These are phyloP conservation scores for Xestia c-nigrum DNA, from an alignment of 2,888 invertebrate species.

Conservation along the genomic window DNA sequence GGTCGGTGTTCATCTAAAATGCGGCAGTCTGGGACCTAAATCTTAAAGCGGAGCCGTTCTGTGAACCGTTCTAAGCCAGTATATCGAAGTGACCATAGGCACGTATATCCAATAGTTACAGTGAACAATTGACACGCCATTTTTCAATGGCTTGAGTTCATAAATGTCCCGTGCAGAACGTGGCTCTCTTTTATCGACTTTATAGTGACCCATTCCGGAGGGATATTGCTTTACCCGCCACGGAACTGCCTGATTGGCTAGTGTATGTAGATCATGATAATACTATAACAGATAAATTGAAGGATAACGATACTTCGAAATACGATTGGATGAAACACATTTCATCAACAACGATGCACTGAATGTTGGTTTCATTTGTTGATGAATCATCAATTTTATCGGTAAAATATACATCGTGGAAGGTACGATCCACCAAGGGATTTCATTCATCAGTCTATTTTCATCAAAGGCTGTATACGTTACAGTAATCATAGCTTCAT, in stretches of 20 bases:
- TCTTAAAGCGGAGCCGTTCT: constrained; percentile 27
- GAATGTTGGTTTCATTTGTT: background rate
- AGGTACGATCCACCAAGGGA: background rate
- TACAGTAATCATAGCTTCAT: background rate
- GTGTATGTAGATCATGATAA: constrained; percentile 21
- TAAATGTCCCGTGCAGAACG: constrained; percentile 54
- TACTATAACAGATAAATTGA: constrained; percentile 26
- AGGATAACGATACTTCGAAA: constrained; percentile 5
- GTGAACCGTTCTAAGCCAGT: constrained; percentile 6
- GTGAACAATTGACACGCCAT: constrained; percentile 57
- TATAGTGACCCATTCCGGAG: constrained; percentile 45
- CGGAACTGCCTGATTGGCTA: constrained; percentile 32
- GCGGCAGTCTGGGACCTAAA: background rate
- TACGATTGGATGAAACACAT: constrained; percentile 17
- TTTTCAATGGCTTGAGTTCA: constrained; percentile 60
- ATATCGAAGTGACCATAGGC: constrained; percentile 35
- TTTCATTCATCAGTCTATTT: constrained; percentile 2
- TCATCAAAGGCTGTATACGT: background rate
- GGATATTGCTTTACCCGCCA: constrained; percentile 39
- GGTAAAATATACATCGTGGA: background rate
- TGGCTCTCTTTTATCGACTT: constrained; percentile 55
- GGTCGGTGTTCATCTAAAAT: constrained; percentile 14
- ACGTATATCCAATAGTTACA: constrained; percentile 51
- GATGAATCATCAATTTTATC: no score
- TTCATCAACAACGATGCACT: constrained; percentile 19